Evolutionary conservation across 2,888 invertebrate genomes (phyloP).

Genomic region (Conops quadrifasciatus): DNA sequence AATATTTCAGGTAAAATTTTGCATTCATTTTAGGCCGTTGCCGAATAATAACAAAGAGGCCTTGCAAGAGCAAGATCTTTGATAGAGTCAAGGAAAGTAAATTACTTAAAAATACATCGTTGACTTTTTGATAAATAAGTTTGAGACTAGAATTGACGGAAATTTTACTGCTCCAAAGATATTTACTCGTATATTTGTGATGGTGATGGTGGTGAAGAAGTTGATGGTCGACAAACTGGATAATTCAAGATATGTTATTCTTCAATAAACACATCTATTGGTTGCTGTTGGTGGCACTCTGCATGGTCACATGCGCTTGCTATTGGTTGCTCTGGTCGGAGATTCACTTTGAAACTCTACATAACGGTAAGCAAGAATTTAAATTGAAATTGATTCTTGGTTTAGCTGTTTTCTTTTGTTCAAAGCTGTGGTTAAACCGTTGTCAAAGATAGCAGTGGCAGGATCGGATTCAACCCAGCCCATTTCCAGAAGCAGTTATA

Average conservation of each 20-base stretch:
- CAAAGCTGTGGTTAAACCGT: constrained; percentile 52
- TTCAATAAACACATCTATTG: constrained; percentile 57
- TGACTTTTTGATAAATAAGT: constrained; percentile 1
- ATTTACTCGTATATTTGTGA: neutral
- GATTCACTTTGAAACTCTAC: constrained; percentile 49
- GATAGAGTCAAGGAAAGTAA: no score
- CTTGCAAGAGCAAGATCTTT: no score
- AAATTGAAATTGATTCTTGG: neutral
- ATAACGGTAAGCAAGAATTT: constrained; percentile 32
- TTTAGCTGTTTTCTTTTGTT: neutral
- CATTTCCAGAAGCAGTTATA: neutral
- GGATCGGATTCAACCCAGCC: constrained; percentile 17
- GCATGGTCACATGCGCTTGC: constrained; percentile 51
- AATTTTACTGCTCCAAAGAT: neutral
- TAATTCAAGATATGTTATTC: constrained; percentile 59
- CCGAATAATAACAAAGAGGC: no score
- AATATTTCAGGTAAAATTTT: constrained; percentile 36
- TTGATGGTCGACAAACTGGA: constrained; percentile 41
- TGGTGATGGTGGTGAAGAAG: constrained; percentile 14
- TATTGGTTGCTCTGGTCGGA: constrained; percentile 60
- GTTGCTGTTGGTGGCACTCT: constrained; percentile 53
- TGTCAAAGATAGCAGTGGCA: constrained; percentile 43
- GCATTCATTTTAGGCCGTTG: constrained; percentile 39
- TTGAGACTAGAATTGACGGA: constrained; percentile 12
- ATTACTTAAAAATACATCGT: neutral